Conservation (phyloP, 2,888 invertebrate genomes). For the Mythimna vitellina region DNA sequence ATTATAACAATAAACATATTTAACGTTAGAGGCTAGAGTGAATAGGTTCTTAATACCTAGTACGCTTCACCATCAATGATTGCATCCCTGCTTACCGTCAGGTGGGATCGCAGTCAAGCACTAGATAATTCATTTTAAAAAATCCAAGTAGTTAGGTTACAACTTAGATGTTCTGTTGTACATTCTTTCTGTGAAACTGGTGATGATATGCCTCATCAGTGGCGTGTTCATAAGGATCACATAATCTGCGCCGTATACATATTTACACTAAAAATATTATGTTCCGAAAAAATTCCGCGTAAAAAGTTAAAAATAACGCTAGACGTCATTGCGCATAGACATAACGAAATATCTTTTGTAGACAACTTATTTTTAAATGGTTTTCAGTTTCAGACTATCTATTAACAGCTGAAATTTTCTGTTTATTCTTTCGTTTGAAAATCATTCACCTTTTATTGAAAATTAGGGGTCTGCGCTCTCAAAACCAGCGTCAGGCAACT, state of each 20-base stretch:
- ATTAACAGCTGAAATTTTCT: constrained; percentile 6
- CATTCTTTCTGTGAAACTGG: not conserved
- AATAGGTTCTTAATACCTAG: too few relatives aligned
- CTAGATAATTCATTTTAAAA: too few relatives aligned
- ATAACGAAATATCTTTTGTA: constrained; percentile 51
- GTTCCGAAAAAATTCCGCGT: constrained; percentile 35
- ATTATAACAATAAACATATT: too few relatives aligned
- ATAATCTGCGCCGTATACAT: constrained; percentile 11
- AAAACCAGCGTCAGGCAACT: too few relatives aligned
- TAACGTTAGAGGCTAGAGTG: too few relatives aligned
- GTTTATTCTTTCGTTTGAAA: constrained; percentile 19
- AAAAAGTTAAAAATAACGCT: constrained; percentile 51
- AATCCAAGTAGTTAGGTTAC: too few relatives aligned
- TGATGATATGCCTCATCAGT: not conserved
- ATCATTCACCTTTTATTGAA: not conserved
- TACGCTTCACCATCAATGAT: too few relatives aligned
- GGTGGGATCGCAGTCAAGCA: too few relatives aligned
- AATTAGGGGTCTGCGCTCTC: not conserved
- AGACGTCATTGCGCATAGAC: constrained; percentile 48
- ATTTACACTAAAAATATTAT: constrained; percentile 29
- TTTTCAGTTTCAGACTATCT: constrained; percentile 33
- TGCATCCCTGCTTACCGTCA: too few relatives aligned
- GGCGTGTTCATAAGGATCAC: constrained; percentile 4
- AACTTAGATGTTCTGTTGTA: too few relatives aligned
- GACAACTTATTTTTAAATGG: constrained; percentile 55